A percentile compares a stretch with the other conserved stretches of the same genome.
Conservation (phyloP, 2,797 vertebrate genomes). For the Eospalax fontanierii region DNA sequence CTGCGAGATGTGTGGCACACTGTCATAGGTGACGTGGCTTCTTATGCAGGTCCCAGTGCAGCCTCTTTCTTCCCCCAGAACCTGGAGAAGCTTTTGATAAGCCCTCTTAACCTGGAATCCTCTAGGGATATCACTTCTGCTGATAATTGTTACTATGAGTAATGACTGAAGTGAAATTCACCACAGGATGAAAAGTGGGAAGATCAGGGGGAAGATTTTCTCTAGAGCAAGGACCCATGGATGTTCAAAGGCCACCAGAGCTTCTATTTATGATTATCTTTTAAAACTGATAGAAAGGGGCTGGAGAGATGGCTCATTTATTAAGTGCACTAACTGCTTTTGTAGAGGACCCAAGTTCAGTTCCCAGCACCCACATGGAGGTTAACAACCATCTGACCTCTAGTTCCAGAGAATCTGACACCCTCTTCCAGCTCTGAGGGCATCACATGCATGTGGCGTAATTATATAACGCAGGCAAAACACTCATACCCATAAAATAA, state of each 20-base stretch:
- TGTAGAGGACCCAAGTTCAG: too few species aligned
- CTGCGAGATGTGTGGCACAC: fast-evolving
- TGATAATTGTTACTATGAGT: not conserved
- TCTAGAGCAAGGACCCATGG: not conserved
- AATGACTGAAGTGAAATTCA: not conserved
- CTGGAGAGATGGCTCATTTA: too few species aligned
- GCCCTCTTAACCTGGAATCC: not conserved
- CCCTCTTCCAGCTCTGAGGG: too few species aligned
- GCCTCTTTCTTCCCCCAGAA: too few species aligned
- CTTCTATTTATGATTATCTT: not conserved
- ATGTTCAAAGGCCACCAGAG: not conserved
- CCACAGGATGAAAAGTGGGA: not conserved
- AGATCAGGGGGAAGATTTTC: not conserved
- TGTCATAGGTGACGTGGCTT: not conserved
- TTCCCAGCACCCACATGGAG: too few species aligned
- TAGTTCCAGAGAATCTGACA: too few species aligned
- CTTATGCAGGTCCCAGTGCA: not conserved
- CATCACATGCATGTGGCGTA: too few species aligned
- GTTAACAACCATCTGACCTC: too few species aligned
- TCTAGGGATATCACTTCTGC: not conserved
- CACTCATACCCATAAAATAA: too few species aligned
- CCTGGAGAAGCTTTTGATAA: not conserved
- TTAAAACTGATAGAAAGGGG: too few species aligned
- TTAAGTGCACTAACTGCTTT: too few species aligned
- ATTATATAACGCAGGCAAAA: too few species aligned